Base-by-base conservation (phyloP, 2,888 invertebrate species). In the Ptychoptera contaminata region DNA sequence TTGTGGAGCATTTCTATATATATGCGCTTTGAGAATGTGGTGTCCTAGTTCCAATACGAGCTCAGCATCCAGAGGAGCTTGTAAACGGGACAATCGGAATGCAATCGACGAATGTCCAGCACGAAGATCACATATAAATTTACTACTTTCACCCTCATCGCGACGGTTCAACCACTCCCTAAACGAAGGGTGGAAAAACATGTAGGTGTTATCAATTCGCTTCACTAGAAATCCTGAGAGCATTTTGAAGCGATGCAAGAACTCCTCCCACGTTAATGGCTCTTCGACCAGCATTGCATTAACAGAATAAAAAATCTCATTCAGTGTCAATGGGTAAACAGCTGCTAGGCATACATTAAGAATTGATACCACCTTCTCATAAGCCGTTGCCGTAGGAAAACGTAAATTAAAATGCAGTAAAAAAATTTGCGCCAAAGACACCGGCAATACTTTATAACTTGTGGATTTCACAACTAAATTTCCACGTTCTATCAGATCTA, bases 131-230 rank as follows among this genome's bases (percentile, higher is more conserved):
- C 92, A 92, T n/a, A 93, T 71, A 63, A 93, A 96, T 65, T 93
- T 93, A 1, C 79, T 74, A 50, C 84, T 85, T 60, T 93, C 91
- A 52, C 77, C 84, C 52, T 88, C 87, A 50, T 82, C 90, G 38
- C 93, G 72, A 34, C 90, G 70, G 47, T 65, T 63, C 49, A 96
- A 71, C 96, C 96, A 97, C 70, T 97, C 96, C 72, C 96, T 83
- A 68, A 97, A 91, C 4, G 93, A 91, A 0, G 94, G 92, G 63
- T 97, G 96, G 67, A 94, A 93, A 67, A 94, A 92, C 88, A 94
- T 92, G 67, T 87, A 92, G 0, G 92, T 91, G 62, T 87, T 86
- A 65, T 94, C 94, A 55, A 85, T 73, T 43, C 93, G 76, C 62
- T 87, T 87, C 45, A 92, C 84, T 15, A 97, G 72, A 57, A 94